Evolutionary conservation across 1,140 invertebrate genomes (phyloP), one percentile per base, ranked within the genome.

Genomic region (Plectus sambesii): DNA sequence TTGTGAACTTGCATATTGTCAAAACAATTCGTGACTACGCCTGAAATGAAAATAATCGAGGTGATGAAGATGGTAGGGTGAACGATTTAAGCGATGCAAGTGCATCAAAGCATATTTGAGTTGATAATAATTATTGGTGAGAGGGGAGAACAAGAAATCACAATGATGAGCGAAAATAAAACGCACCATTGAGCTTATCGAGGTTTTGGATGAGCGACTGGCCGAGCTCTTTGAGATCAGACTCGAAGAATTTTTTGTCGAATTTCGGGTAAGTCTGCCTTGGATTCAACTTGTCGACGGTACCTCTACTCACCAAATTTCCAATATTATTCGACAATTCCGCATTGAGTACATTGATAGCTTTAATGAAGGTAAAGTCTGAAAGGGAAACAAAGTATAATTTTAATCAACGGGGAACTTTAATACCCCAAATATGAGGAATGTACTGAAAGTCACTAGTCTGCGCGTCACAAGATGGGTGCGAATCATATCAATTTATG

Each of bases 271-370:
- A 82, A 56, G 79, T 73, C 68, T 81, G 79, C 9, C 73, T 62
- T 17, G 81, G 81, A 78, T 96, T 96, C 23, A 97, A 69, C 22
- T 78, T 69, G 53, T 74, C 75, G 25, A 82, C 81, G 53, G 79
- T 81, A 63, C 81, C 83, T 39, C 92, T 77, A 57, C 77, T 83
- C 19, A 93, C 73, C 27, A 97, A 74, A 76, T 97, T 97, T 20
- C 89, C 90, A 1, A 94, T 70, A 3, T 83, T 88, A 68, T 94
- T 83, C 2, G 87, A 87, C 37, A 98, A 72, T 69, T 97, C 89
- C 2, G 82, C 75, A 75, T 97, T 98, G 9, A 92, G 70, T 47
- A 83, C 77, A 51, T 81, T 77, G 17, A 80, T 68, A 38, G 85
- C 75, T 71, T 87, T 85, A 2, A 73, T 73, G 47, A 82, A 78